phyloP scores from a whole-genome alignment of 1,140 invertebrate genomes.

The Pararge aegeria region DNA sequence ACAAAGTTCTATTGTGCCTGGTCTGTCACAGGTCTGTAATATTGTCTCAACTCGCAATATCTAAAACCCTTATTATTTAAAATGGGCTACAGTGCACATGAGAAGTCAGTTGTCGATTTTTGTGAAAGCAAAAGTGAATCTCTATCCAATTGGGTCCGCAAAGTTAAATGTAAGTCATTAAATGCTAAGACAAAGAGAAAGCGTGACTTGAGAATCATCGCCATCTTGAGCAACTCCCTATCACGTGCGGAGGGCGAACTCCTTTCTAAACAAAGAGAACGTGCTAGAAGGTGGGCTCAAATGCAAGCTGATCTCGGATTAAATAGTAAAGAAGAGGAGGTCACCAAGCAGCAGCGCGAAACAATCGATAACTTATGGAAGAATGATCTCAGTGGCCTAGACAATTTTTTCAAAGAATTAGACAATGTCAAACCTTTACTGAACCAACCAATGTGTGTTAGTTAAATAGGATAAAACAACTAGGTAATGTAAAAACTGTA shows the following conservation, averaged over 20 bases:
- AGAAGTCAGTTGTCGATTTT: constrained; percentile 72
- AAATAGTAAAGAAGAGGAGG: constrained; percentile 65
- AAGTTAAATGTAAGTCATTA: constrained; percentile 74
- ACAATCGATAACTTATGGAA: constrained; percentile 75
- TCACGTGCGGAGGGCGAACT: constrained; percentile 65
- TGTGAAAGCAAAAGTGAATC: constrained; percentile 77
- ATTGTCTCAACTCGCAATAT: constrained; percentile 58
- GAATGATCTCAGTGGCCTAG: constrained; percentile 75
- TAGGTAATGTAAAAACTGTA: constrained; percentile 61
- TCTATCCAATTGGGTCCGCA: constrained; percentile 70
- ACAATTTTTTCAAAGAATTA: constrained; percentile 76
- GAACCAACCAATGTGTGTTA: constrained; percentile 32
- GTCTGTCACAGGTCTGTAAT: constrained; percentile 75
- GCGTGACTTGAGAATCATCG: constrained; percentile 70
- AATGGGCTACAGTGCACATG: constrained; percentile 70
- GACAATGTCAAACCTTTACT: constrained; percentile 67
- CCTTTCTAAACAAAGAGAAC: constrained; percentile 74
- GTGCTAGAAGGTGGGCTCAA: constrained; percentile 73
- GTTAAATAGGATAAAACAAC: constrained; percentile 38
- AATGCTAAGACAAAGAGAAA: constrained; percentile 73
- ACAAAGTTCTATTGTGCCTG: constrained; percentile 58
- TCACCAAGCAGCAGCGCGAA: constrained; percentile 60
- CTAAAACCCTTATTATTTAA: constrained; percentile 44
- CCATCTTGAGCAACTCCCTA: constrained; percentile 70
- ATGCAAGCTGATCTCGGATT: constrained; percentile 75